Conservation (phyloP, 1,140 invertebrate species). For the Zaprionus vittiger region DNA sequence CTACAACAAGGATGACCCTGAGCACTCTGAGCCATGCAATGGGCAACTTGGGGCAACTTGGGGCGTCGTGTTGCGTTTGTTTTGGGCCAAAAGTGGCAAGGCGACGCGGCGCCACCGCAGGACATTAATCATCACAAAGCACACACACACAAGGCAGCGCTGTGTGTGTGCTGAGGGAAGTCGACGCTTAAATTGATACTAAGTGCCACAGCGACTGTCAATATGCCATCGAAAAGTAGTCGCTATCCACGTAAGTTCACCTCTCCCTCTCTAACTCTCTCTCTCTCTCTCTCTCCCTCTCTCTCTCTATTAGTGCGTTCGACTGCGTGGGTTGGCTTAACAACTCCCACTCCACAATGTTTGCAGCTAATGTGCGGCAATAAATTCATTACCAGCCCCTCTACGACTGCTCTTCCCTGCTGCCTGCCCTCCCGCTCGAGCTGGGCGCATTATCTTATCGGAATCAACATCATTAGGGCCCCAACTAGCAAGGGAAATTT, state of each 20-base stretch:
- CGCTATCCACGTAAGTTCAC: background rate
- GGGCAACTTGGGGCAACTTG: slow-evolving; percentile 11
- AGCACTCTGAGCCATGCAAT: slow-evolving; percentile 1
- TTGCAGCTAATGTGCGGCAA: slow-evolving; percentile 54
- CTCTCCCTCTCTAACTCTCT: background rate
- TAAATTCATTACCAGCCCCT: slow-evolving; percentile 60
- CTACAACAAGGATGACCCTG: background rate
- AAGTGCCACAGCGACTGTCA: slow-evolving; percentile 62
- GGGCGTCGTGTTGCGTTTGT: background rate
- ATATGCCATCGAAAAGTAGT: slow-evolving; percentile 40
- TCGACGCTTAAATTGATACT: slow-evolving; percentile 72
- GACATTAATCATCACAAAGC: slow-evolving; percentile 69
- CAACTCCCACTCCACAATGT: slow-evolving; percentile 30
- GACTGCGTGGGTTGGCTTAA: slow-evolving; percentile 11
- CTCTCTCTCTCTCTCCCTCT: background rate
- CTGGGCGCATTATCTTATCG: slow-evolving; percentile 65
- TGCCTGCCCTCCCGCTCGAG: background rate
- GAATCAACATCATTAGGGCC: slow-evolving; percentile 49
- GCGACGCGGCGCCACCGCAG: slow-evolving; percentile 25
- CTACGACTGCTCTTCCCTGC: background rate
- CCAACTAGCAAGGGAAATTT: slow-evolving; percentile 15
- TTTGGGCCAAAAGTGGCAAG: slow-evolving; percentile 4
- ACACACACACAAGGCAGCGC: slow-evolving; percentile 23
- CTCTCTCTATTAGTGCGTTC: slow-evolving; percentile 18
- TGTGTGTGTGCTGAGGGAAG: slow-evolving; percentile 27